Base-by-base conservation (phyloP, 2,797 vertebrate genomes). In the Sebastes elongatus region DNA sequence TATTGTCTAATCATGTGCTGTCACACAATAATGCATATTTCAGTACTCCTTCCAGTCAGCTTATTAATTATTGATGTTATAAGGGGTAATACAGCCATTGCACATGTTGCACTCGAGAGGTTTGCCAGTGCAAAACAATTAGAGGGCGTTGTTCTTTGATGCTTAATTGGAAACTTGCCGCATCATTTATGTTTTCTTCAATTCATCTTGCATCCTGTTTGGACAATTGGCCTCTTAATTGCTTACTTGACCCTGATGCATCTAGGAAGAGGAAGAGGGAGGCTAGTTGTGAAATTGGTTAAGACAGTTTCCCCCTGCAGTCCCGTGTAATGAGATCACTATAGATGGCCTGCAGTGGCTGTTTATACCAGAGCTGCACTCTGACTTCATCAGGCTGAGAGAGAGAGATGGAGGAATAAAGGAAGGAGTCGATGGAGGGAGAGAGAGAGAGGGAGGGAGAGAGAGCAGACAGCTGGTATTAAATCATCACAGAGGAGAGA, bases 291-390 rank as follows among this genome's bases (percentile, higher is more conserved):
- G 81, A 92, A 93, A 95, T 95, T 90, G 88, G 89, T 92, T 91
- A 87, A 88, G 94, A 94, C 93, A 93, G 87, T 85, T 92, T 78
- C 35, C 81, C 88, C 92, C 93, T 90, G 93, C 89, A 93, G 94
- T 90, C 74, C 64, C 59, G 79, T 78, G 84, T 95, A 95, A 94
- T 93, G 91, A 91, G 90, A 94, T 94, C 92, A 91, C 89, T 87
- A 87, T 81, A 74, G 88, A 92, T 90, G 85, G 81, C 90, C 87
- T 81, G 82, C 88, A 89, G 90, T 88, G 81, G 85, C 83, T 91
- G 82, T 91, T 88, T 92, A 71, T 83, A 82, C 76, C 72, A 76
- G 18, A 79, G 86, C 87, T 86, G 85, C 85, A 82, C 92, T 89
- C 91, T 92, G 91, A 92, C 90, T 90, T 92, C 86, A 91, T 91